Evolutionary conservation across 2,797 vertebrate genomes (phyloP).

Genomic region (Chaunax sp.): DNA sequence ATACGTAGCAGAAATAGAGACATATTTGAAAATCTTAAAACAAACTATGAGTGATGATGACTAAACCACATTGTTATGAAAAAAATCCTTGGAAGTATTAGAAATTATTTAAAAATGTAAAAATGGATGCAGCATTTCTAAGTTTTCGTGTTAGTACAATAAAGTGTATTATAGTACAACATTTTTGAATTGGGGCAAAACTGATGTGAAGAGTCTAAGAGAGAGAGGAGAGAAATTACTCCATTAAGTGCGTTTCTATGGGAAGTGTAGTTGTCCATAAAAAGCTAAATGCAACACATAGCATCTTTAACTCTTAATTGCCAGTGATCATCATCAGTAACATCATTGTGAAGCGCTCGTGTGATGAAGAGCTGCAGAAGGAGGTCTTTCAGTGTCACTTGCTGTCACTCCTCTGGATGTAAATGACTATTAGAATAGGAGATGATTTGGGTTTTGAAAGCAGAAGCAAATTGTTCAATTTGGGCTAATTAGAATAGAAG

Average conservation of each 20-base stretch:
- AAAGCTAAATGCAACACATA: slow-evolving; percentile 17
- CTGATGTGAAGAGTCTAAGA: too few species aligned
- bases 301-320: slow-evolving; percentile 27
- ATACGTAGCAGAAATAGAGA: neutral
- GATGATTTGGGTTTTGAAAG: slow-evolving; percentile 60
- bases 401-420: slow-evolving; percentile 38
- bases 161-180: too few species aligned
- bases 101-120: too few species aligned
- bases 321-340: slow-evolving; percentile 18
- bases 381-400: slow-evolving; percentile 42
- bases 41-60: too few species aligned
- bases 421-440: slow-evolving; percentile 58
- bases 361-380: slow-evolving; percentile 22
- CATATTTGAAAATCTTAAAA: neutral
- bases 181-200: neutral
- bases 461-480: slow-evolving; percentile 72
- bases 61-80: too few species aligned
- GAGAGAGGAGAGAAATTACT: too few species aligned
- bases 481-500: slow-evolving; percentile 63
- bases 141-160: too few species aligned
- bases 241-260: neutral
- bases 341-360: slow-evolving; percentile 24
- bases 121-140: too few species aligned
- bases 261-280: neutral
- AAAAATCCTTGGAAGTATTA: neutral